These are phyloP conservation scores for Condylura cristata DNA, from an alignment of 2,113 vertebrate species.

Conservation along the genomic window DNA sequence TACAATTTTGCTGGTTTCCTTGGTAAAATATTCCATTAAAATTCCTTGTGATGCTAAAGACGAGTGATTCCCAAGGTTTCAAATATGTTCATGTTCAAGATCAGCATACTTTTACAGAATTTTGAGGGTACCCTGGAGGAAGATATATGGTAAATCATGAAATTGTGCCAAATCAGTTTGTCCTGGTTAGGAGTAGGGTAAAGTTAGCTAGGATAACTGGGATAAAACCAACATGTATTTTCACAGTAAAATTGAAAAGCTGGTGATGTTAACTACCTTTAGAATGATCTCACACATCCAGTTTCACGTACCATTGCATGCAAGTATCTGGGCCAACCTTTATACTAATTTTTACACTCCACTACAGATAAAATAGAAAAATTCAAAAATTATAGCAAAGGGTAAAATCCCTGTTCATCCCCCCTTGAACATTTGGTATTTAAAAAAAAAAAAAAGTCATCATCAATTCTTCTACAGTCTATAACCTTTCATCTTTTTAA, in stretches of 20 bases:
- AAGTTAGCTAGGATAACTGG: neutral
- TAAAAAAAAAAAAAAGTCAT: neutral
- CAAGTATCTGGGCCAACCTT: neutral
- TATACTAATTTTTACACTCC: neutral
- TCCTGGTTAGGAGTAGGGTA: neutral
- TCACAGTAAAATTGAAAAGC: neutral
- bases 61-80: neutral
- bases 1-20: neutral
- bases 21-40: neutral
- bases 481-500: neutral
- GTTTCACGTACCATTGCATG: accelerated
- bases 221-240: neutral
- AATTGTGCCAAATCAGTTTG: neutral
- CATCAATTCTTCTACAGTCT: neutral
- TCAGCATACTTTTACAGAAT: accelerated
- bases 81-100: neutral
- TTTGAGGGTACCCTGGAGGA: neutral
- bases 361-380: neutral
- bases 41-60: neutral
- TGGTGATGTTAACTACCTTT: neutral
- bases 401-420: accelerated
- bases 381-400: neutral
- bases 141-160: neutral
- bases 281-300: no score
- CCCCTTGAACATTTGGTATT: neutral